phyloP scores from a whole-genome alignment of 2,888 invertebrate species.

The Ceratothoa steindachneri region DNA sequence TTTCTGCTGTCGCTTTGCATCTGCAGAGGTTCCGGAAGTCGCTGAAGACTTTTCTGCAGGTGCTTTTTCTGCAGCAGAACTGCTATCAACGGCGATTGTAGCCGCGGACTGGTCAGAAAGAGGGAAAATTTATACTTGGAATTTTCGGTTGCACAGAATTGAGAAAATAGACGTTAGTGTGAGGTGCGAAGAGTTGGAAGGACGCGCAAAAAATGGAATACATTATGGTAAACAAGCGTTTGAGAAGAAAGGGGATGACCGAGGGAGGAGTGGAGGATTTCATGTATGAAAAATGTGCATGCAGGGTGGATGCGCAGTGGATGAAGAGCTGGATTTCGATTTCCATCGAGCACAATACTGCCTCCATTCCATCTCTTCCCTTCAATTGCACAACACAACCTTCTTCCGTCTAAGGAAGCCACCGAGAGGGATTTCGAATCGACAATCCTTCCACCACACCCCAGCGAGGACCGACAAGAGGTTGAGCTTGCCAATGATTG shows the following conservation, averaged over 20 bases:
- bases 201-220: neutral
- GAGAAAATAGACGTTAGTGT: neutral
- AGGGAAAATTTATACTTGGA: neutral
- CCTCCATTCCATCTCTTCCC: too few relatives aligned
- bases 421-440: too few relatives aligned
- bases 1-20: conserved; percentile 52
- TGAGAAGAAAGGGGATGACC: neutral
- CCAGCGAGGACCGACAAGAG: too few relatives aligned
- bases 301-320: too few relatives aligned
- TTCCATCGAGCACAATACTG: too few relatives aligned
- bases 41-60: conserved; percentile 19
- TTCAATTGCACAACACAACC: too few relatives aligned
- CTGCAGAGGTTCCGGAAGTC: conserved; percentile 53
- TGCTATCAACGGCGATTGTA: conserved; percentile 49
- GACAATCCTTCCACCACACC: too few relatives aligned
- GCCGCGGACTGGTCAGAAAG: conserved; percentile 50
- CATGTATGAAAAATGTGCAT: neutral
- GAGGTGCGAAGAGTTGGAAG: neutral
- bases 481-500: too few relatives aligned
- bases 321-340: conserved; percentile 15
- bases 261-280: neutral
- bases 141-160: neutral
- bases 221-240: neutral
- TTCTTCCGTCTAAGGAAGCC: too few relatives aligned
- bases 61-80: neutral